These are phyloP conservation scores for Nibea albiflora DNA, from an alignment of 2,113 vertebrate genomes.

Conservation along the genomic window DNA sequence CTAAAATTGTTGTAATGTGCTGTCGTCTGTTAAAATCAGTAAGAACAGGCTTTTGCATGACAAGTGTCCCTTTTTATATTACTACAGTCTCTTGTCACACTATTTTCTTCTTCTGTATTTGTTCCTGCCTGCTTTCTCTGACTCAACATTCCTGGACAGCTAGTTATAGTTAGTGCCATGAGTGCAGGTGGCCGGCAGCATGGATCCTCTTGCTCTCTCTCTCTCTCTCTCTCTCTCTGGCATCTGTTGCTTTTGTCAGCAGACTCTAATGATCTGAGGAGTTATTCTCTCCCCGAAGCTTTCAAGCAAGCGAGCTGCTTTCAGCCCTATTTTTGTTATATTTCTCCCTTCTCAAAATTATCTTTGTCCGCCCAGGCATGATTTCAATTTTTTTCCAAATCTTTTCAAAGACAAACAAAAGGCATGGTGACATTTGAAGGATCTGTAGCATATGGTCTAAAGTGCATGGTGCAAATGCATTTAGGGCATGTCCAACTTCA, in stretches of 20 bases:
- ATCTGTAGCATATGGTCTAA: too few species aligned
- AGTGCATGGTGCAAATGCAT: too few species aligned
- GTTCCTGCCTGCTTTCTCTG: slow-evolving; percentile 3
- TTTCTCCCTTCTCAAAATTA: background rate
- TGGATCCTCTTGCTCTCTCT: slow-evolving; percentile 8
- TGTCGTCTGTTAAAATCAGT: too few species aligned
- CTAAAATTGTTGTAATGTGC: too few species aligned
- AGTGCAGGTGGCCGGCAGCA: slow-evolving; percentile 43
- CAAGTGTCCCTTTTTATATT: background rate
- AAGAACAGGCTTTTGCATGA: background rate
- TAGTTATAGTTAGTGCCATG: slow-evolving; percentile 5
- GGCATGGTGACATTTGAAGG: background rate
- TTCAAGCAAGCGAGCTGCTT: background rate
- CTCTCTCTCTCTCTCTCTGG: background rate
- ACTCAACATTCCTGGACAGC: background rate
- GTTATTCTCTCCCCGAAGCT: slow-evolving; percentile 1
- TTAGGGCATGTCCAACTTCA: too few species aligned
- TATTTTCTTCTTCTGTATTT: background rate
- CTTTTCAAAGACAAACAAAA: background rate
- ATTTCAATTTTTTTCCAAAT: background rate
- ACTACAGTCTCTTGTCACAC: background rate
- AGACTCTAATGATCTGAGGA: background rate
- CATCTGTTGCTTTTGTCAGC: slow-evolving; percentile 16
- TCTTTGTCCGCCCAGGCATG: too few species aligned
- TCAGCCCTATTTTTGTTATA: background rate